A percentile compares a stretch with the other conserved stretches of the same genome.
These are phyloP conservation scores for Eciton burchellii DNA, from an alignment of 1,140 invertebrate species.

Conservation along the genomic window DNA sequence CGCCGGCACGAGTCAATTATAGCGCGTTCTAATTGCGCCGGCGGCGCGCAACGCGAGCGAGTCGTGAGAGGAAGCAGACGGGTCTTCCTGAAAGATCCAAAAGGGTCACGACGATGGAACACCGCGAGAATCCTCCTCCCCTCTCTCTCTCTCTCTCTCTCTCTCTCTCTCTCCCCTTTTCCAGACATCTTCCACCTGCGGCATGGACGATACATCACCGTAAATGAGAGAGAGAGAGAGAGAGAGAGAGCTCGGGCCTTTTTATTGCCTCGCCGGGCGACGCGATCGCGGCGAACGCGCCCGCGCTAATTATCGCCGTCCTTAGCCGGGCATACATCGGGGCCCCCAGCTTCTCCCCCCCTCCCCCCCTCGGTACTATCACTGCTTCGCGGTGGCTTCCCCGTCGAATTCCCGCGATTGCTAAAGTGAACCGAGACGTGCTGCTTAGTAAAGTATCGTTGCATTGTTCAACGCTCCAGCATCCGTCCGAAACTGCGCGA, in stretches of 20 bases:
- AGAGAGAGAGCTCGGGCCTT: conserved; percentile 55
- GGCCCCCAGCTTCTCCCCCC: too few relatives aligned
- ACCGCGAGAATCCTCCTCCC: background rate
- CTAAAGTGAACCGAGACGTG: too few relatives aligned
- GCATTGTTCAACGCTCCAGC: conserved; percentile 16
- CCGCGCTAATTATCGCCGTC: conserved; percentile 63
- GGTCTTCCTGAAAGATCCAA: conserved; percentile 53
- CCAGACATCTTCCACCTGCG: conserved; percentile 69
- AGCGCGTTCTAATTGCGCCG: conserved; percentile 46
- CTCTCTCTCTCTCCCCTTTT: too few relatives aligned
- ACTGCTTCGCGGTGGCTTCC: conserved; percentile 42
- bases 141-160: too few relatives aligned
- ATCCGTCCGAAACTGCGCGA: conserved; percentile 42
- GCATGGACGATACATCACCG: conserved; percentile 66
- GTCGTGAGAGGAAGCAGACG: conserved; percentile 33
- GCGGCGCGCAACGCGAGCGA: conserved; percentile 20
- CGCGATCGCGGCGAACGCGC: conserved; percentile 18
- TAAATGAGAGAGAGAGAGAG: too few relatives aligned
- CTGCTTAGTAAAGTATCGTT: conserved; percentile 5
- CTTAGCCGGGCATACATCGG: conserved; percentile 17
- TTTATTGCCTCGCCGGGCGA: conserved; percentile 65
- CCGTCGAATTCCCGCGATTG: too few relatives aligned
- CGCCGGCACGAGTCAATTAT: conserved; percentile 52
- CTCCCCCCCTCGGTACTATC: too few relatives aligned
- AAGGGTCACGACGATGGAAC: conserved; percentile 45